These are phyloP conservation scores for Pteronura brasiliensis DNA, from an alignment of 2,113 vertebrate species.

Conservation along the genomic window DNA sequence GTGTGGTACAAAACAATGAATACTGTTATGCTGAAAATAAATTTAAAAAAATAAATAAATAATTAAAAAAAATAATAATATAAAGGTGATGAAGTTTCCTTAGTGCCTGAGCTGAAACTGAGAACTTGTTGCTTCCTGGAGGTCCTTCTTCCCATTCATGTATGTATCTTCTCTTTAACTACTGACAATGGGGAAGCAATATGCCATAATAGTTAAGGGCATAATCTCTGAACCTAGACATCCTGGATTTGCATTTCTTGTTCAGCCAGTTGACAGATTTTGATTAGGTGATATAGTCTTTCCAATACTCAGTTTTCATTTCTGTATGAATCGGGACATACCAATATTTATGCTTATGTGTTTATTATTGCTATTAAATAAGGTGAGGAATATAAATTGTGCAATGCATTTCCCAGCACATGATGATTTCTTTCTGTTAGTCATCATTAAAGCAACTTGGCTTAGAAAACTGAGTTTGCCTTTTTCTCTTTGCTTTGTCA, in stretches of 20 bases:
- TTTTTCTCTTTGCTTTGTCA: background rate
- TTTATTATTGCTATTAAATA: background rate
- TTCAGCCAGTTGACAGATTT: background rate
- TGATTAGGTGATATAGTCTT: background rate
- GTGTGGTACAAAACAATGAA: too few species aligned
- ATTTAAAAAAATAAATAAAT: too few species aligned
- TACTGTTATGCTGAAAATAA: too few species aligned
- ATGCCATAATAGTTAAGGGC: background rate
- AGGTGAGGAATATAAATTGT: background rate
- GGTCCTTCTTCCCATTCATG: background rate
- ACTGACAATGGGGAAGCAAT: rapidly evolving
- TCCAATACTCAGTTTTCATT: background rate
- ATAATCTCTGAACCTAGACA: background rate
- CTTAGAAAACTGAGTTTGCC: background rate
- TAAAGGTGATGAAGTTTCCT: background rate
- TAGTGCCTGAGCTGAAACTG: background rate
- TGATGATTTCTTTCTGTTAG: background rate
- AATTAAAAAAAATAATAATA: too few species aligned
- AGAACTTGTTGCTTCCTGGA: background rate
- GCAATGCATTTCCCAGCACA: background rate
- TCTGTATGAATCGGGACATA: background rate
- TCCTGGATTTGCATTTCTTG: background rate
- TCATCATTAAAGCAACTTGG: background rate
- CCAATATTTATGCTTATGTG: rapidly evolving
- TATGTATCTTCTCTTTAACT: background rate